A percentile compares a stretch with the other conserved stretches of the same genome.
Conservation (phyloP, 2,888 invertebrate species). For the Drosophila cognata region DNA sequence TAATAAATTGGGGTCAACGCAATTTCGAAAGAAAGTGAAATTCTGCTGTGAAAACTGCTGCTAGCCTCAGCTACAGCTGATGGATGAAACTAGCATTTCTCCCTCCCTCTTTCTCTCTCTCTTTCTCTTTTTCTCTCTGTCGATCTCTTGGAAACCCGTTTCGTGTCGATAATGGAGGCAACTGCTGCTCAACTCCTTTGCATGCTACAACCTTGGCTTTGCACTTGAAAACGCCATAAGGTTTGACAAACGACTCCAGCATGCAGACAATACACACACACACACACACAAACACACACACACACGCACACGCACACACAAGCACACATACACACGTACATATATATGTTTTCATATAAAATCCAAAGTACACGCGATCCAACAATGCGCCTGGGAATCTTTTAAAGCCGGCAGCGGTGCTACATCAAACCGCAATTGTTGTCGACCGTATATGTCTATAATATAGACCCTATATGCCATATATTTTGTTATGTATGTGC, state of each 20-base stretch:
- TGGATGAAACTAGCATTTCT: conserved; percentile 37
- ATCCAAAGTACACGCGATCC: conserved; percentile 63
- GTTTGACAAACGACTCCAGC: conserved; percentile 63
- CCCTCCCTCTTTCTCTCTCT: neutral
- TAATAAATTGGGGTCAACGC: conserved; percentile 75
- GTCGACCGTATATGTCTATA: conserved; percentile 47
- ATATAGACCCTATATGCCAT: conserved; percentile 4
- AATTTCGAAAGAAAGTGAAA: conserved; percentile 82
- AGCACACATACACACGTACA: neutral
- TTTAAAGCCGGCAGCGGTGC: conserved; percentile 20
- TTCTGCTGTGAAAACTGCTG: conserved; percentile 65
- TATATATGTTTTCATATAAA: conserved; percentile 7
- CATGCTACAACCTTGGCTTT: conserved; percentile 72
- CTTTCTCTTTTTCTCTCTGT: conserved; percentile 5
- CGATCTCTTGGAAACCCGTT: conserved; percentile 53
- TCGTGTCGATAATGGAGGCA: conserved; percentile 72
- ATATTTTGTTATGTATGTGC: neutral
- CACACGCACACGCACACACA: neutral
- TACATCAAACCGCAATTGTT: conserved; percentile 69
- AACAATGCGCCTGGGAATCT: conserved; percentile 74
- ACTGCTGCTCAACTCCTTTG: conserved; percentile 40
- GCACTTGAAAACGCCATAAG: conserved; percentile 74
- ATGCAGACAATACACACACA: conserved; percentile 25
- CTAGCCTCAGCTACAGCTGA: conserved; percentile 54
- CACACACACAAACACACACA: neutral